Conservation (phyloP, 1,140 invertebrate species). For the Chrysomallon squamiferum region DNA sequence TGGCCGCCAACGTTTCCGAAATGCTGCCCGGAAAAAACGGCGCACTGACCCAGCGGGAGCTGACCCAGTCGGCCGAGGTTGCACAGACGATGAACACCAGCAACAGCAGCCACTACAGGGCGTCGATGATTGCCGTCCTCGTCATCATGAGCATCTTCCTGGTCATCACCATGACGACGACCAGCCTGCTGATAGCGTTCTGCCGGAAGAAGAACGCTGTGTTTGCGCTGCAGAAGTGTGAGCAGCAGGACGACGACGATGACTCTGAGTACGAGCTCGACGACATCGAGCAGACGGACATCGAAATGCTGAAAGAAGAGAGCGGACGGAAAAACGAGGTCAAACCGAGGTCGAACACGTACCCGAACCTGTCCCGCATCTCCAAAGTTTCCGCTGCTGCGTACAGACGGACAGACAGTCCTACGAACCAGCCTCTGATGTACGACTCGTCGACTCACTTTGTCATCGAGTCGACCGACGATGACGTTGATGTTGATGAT, state of each 20-base stretch:
- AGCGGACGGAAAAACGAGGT: no score
- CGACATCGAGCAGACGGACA: slow-evolving; percentile 33
- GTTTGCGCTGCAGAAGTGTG: slow-evolving; percentile 48
- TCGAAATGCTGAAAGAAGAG: no score
- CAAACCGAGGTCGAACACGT: no score
- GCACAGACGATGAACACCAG: not conserved
- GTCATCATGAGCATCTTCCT: slow-evolving; percentile 50
- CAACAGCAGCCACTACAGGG: slow-evolving; percentile 3
- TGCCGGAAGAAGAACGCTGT: slow-evolving; percentile 59
- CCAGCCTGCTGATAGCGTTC: slow-evolving; percentile 49
- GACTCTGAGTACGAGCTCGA: slow-evolving; percentile 50
- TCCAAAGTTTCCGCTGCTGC: no score
- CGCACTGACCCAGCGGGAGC: not conserved
- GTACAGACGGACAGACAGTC: no score
- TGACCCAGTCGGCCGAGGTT: not conserved
- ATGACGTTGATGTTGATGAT: no score
- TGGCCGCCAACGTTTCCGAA: no score
- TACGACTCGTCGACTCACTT: no score
- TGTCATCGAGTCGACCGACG: no score
- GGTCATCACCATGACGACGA: slow-evolving; percentile 47
- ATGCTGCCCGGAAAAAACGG: no score
- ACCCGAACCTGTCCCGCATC: no score
- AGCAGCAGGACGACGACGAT: slow-evolving; percentile 42
- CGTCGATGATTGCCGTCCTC: slow-evolving; percentile 35
- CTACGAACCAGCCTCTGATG: no score